Evolutionary conservation across 2,113 vertebrate species (phyloP).

Genomic region (Dunckerocampus dactyliophorus): DNA sequence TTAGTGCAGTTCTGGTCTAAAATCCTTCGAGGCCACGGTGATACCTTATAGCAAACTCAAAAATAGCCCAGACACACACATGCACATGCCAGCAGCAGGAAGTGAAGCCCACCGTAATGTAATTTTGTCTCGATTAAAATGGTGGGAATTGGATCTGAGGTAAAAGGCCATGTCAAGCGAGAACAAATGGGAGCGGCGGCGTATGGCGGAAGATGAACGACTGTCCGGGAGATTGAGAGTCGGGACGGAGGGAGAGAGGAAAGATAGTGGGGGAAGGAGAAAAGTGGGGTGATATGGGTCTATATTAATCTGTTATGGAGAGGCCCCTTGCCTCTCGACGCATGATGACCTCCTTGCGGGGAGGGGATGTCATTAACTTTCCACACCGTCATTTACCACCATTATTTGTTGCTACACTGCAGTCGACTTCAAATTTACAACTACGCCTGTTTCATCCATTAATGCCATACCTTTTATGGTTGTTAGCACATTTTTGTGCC

Average conservation of each 20-base stretch:
- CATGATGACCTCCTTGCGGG: slow-evolving; percentile 42
- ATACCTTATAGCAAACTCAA: slow-evolving; percentile 9
- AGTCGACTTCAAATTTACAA: neutral
- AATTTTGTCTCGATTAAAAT: slow-evolving; percentile 68
- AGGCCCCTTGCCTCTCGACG: slow-evolving; percentile 28
- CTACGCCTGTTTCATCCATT: neutral
- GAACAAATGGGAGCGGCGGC: slow-evolving; percentile 60
- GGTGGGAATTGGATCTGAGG: slow-evolving; percentile 67
- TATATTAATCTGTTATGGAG: slow-evolving; percentile 54
- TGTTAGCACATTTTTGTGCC: neutral
- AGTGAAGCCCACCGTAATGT: slow-evolving; percentile 47
- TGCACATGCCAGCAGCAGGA: slow-evolving; percentile 30
- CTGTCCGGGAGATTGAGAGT: slow-evolving; percentile 60
- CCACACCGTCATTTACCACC: slow-evolving; percentile 2
- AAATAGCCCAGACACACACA: neutral
- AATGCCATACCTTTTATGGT: neutral
- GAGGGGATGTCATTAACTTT: slow-evolving; percentile 12
- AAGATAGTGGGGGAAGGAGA: slow-evolving; percentile 12
- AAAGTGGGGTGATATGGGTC: slow-evolving; percentile 16
- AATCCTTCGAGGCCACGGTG: neutral
- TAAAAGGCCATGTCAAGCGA: slow-evolving; percentile 69
- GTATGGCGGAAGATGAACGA: slow-evolving; percentile 63
- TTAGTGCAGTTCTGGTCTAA: slow-evolving; percentile 8
- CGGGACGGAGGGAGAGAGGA: slow-evolving; percentile 31
- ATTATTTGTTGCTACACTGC: neutral